phyloP scores from a whole-genome alignment of 2,113 vertebrate species.

The Oophaga pumilio region DNA sequence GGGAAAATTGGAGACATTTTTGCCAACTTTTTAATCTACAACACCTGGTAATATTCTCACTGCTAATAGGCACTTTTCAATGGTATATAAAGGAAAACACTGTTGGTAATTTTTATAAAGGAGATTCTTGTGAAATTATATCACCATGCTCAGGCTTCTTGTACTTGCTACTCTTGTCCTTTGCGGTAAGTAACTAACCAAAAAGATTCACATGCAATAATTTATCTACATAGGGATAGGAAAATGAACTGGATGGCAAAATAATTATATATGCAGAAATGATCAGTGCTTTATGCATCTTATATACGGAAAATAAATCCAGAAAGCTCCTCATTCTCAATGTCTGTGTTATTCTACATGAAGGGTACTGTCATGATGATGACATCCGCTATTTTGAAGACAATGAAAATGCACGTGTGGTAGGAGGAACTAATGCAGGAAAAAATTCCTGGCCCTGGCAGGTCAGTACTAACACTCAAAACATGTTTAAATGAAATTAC shows the following conservation, averaged over 20 bases:
- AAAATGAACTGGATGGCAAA: neutral
- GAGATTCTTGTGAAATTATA: neutral
- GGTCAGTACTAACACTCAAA: slow-evolving; percentile 67
- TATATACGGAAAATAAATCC: too few relatives aligned
- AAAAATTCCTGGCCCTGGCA: slow-evolving; percentile 86
- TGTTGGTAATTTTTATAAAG: neutral
- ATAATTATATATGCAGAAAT: neutral
- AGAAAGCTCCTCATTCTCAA: too few relatives aligned
- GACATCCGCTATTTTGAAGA: slow-evolving; percentile 65
- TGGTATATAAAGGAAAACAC: slow-evolving; percentile 18
- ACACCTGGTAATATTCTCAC: slow-evolving; percentile 22
- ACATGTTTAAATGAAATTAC: too few relatives aligned
- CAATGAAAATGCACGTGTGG: slow-evolving; percentile 71
- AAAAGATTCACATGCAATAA: too few relatives aligned
- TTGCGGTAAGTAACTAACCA: slow-evolving; percentile 70
- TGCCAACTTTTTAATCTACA: neutral
- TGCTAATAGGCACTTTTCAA: neutral
- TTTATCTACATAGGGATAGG: too few relatives aligned
- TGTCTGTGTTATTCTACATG: neutral
- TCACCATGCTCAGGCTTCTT: slow-evolving; percentile 77
- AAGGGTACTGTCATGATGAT: slow-evolving; percentile 21
- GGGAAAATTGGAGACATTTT: neutral
- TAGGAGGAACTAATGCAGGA: slow-evolving; percentile 78
- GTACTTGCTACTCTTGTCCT: slow-evolving; percentile 73
- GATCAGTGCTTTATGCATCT: neutral